These are phyloP conservation scores for Gila robusta DNA, from an alignment of 2,797 vertebrate genomes.

Conservation along the genomic window DNA sequence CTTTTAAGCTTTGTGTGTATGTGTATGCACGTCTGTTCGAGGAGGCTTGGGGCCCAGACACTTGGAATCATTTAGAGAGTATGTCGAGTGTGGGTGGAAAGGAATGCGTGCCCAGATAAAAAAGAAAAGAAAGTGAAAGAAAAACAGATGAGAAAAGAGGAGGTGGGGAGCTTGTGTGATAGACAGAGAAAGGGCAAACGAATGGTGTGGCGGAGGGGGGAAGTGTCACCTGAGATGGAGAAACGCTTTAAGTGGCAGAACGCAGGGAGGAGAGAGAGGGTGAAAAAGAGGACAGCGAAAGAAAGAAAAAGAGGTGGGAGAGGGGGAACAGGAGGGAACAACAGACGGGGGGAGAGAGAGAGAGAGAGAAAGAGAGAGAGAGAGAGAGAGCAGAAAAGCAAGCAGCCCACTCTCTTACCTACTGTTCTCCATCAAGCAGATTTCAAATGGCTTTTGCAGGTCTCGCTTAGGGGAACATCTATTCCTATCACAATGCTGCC, in stretches of 20 bases:
- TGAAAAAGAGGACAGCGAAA: slow-evolving; percentile 60
- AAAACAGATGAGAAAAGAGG: slow-evolving; percentile 73
- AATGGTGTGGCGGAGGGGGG: slow-evolving; percentile 65
- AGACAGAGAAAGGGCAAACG: slow-evolving; percentile 58
- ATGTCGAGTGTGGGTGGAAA: slow-evolving; percentile 84
- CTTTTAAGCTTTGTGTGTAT: slow-evolving; percentile 47
- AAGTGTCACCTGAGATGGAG: slow-evolving; percentile 60
- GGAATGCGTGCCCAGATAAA: slow-evolving; percentile 85
- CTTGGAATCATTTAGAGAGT: slow-evolving; percentile 86
- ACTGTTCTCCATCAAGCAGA: slow-evolving; percentile 84
- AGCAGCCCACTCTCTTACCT: slow-evolving; percentile 81
- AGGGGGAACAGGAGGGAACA: slow-evolving; percentile 55
- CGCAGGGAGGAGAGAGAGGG: slow-evolving; percentile 52
- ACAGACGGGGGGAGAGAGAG: slow-evolving; percentile 64
- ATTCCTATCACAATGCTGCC: slow-evolving; percentile 86
- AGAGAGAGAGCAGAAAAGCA: slow-evolving; percentile 73
- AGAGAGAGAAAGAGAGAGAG: slow-evolving; percentile 67
- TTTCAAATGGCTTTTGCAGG: slow-evolving; percentile 83
- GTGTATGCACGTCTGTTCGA: slow-evolving; percentile 61
- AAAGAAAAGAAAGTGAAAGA: slow-evolving; percentile 82
- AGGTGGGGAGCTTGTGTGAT: slow-evolving; percentile 58
- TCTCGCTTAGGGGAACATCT: slow-evolving; percentile 84
- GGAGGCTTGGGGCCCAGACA: slow-evolving; percentile 81
- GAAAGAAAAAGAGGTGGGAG: slow-evolving; percentile 51
- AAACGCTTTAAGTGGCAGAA: slow-evolving; percentile 48